phyloP scores from a whole-genome alignment of 2,113 vertebrate genomes.

The Bucco capensis region DNA sequence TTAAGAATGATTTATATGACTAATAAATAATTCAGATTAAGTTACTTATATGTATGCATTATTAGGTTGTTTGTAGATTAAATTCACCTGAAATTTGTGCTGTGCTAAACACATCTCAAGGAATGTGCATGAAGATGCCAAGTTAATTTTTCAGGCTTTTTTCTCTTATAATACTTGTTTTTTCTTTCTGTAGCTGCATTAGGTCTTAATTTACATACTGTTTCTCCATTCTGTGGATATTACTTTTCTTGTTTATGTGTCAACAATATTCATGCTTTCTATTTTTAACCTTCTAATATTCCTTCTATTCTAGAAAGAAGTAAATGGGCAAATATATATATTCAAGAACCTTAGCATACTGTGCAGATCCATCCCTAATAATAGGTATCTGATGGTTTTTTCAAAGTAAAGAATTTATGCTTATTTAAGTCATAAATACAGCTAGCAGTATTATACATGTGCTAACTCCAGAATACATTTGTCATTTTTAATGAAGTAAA shows the following conservation, averaged over 20 bases:
- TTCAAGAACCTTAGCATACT: not conserved
- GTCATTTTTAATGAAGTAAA: slow-evolving; percentile 46
- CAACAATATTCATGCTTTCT: slow-evolving; percentile 39
- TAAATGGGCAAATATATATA: not conserved
- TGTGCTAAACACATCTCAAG: not conserved
- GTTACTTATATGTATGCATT: not conserved
- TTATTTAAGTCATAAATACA: slow-evolving; percentile 30
- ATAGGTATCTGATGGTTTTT: not conserved
- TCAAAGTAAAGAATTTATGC: not conserved
- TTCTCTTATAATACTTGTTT: not conserved
- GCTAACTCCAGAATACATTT: not conserved
- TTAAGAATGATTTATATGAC: not conserved
- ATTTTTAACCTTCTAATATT: slow-evolving; percentile 37
- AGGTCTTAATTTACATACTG: not conserved
- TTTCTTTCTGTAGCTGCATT: not conserved
- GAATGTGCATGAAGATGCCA: not conserved
- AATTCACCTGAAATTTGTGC: not conserved
- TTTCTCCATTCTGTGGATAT: not conserved
- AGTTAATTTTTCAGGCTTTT: not conserved
- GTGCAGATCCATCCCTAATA: not conserved
- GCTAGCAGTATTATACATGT: not conserved
- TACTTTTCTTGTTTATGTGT: not conserved
- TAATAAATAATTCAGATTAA: not conserved
- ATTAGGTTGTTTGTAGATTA: not conserved
- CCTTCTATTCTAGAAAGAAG: not conserved